Evolutionary conservation across 2,888 invertebrate species (phyloP).

Genomic region (Leucophenga montana): DNA sequence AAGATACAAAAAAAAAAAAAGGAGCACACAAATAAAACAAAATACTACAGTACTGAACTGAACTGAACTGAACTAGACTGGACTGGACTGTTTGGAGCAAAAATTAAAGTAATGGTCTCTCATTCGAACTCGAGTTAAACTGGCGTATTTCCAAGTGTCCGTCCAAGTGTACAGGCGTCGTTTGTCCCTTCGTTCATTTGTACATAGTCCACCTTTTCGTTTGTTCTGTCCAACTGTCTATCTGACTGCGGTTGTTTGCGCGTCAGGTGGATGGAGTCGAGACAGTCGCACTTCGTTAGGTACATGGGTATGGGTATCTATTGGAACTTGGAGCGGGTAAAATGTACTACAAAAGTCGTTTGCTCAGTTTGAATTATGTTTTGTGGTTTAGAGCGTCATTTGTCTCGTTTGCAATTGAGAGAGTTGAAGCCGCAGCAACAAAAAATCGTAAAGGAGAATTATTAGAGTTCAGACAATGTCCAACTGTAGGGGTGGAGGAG

Average conservation of each 20-base stretch:
- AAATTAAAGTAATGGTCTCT: neutral
- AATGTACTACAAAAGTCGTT: slow-evolving; percentile 31
- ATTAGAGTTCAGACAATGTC: neutral
- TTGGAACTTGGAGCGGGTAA: slow-evolving; percentile 21
- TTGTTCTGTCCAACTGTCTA: neutral
- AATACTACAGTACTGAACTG: too few relatives aligned
- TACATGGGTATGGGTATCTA: neutral
- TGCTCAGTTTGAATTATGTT: slow-evolving; percentile 56
- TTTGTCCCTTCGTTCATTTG: neutral
- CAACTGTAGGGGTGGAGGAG: neutral
- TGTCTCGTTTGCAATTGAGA: slow-evolving; percentile 44
- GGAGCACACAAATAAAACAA: neutral
- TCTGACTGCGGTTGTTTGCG: neutral
- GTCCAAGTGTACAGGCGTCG: neutral
- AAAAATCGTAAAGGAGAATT: neutral
- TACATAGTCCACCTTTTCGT: too few relatives aligned
- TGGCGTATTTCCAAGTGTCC: slow-evolving; percentile 6
- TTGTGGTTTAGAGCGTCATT: slow-evolving; percentile 65
- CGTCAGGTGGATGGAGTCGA: neutral
- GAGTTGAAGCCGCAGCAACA: neutral
- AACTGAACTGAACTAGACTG: too few relatives aligned
- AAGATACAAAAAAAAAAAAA: neutral
- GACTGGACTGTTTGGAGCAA: too few relatives aligned
- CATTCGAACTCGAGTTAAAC: neutral
- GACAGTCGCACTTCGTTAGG: too few relatives aligned